Evolutionary conservation across 2,113 vertebrate species (phyloP).

Genomic region (Catharus bicknelli): DNA sequence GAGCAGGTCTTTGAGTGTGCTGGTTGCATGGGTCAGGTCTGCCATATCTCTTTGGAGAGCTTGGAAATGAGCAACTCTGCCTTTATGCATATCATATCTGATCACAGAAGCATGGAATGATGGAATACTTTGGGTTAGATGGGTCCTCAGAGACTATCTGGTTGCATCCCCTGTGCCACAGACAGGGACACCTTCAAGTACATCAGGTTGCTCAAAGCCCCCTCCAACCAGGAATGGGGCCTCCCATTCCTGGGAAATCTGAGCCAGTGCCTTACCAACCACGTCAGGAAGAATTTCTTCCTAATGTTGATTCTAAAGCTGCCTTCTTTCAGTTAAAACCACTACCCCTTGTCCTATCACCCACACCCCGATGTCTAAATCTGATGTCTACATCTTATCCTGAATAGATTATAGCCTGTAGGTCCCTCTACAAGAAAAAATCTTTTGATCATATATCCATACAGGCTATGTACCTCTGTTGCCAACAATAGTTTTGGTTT

Average conservation of each 20-base stretch:
- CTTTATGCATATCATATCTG: neutral
- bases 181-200: neutral
- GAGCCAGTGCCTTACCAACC: too few relatives aligned
- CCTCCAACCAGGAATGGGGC: neutral
- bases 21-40: neutral
- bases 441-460: neutral
- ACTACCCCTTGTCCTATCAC: accelerated
- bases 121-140: neutral
- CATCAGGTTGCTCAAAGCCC: neutral
- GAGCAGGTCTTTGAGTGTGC: too few relatives aligned
- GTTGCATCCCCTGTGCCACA: neutral
- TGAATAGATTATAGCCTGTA: neutral
- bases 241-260: neutral
- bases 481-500: neutral
- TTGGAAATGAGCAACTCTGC: neutral
- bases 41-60: neutral
- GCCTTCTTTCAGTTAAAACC: neutral
- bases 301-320: neutral
- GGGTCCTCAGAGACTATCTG: neutral
- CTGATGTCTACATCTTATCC: neutral
- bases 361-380: neutral
- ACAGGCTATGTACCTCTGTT: neutral
- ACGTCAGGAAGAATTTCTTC: neutral
- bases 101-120: neutral
- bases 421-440: neutral